Conservation (phyloP, 2,113 vertebrate genomes). For the Chaetorhynchus papuensis region DNA sequence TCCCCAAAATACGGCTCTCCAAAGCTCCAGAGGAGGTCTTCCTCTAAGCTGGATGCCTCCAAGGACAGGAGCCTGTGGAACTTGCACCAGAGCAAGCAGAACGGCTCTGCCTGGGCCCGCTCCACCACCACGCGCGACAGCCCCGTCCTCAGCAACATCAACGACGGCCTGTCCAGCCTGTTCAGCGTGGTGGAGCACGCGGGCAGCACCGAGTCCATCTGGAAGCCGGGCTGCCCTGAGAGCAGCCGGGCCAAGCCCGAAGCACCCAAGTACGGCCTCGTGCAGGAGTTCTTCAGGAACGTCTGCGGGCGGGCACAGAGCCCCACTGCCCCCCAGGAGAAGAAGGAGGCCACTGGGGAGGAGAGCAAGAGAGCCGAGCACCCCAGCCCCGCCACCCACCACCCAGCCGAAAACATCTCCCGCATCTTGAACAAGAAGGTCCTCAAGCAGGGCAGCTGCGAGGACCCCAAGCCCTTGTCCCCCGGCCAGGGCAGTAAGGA, state of each 20-base stretch:
- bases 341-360: slow-evolving; percentile 69
- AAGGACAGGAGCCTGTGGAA: slow-evolving; percentile 95
- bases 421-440: slow-evolving; percentile 87
- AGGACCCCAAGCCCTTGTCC: slow-evolving; percentile 71
- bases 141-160: slow-evolving; percentile 91
- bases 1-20: slow-evolving; percentile 96
- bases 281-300: slow-evolving; percentile 91
- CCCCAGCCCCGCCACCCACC: slow-evolving; percentile 58
- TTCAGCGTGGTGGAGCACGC: slow-evolving; percentile 94
- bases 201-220: slow-evolving; percentile 89
- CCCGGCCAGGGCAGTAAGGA: slow-evolving; percentile 69
- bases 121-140: slow-evolving; percentile 97
- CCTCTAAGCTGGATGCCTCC: slow-evolving; percentile 85
- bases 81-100: slow-evolving; percentile 87
- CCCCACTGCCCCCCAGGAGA: slow-evolving; percentile 62
- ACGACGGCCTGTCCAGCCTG: slow-evolving; percentile 92
- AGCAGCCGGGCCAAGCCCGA: slow-evolving; percentile 70
- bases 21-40: slow-evolving; percentile 90
- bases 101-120: slow-evolving; percentile 94
- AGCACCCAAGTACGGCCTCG: slow-evolving; percentile 82
- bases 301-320: slow-evolving; percentile 82
- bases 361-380: slow-evolving; percentile 77
- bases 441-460: slow-evolving; percentile 78
- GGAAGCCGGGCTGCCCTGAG: slow-evolving; percentile 77
- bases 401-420: slow-evolving; percentile 76